Base-by-base conservation (phyloP, 2,113 vertebrate species). In the Oryzias javanicus region DNA sequence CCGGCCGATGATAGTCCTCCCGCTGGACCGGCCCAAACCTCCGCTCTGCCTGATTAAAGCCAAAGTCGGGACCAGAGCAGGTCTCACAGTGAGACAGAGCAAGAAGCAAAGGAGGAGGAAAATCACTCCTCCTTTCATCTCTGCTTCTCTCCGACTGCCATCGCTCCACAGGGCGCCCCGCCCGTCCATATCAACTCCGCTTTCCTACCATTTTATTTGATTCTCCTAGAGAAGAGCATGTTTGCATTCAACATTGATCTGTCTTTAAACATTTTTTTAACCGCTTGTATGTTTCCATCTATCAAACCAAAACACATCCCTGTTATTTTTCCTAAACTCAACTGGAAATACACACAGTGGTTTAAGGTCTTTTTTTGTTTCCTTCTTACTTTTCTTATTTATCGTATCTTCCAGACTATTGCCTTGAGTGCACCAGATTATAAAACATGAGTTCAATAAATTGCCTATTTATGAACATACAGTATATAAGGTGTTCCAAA, bases 31-130 rank as follows among this genome's bases (percentile, higher is more conserved):
- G 79, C 58, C 73, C 25, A 1, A 45, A 79, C 71, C 76, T 70
- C 80, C 59, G 67, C 69, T 75, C 71, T 42, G 67, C 72, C 77
- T 76, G 82, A 85, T 83, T 85, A 80, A 78, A 81, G 60, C 78
- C 67, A 67, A 60, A 72, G 65, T 62, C 64, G 67, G 74, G 67
- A 57, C 56, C 62, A 22, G 61, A 57, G 50, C 16, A 1, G 67
- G 72, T 73, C 63, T 45, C 51, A 2, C 35, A 35, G 35, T 12
- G 35, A 52, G 58, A 56, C 50, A 48, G 20, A 15, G 54, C 45
- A 56, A 27, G 60, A 55, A 61, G 48, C 17, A 52, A 59, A 60
- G 15, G 46, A 48, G 24, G 59, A 40, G 19, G 19, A 17, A 44
- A 65, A 49, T 65, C 54, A 41, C 49, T 68, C 45, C 63, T 64